These are phyloP conservation scores for Epicampocera succincta DNA, from an alignment of 2,888 invertebrate species.

Conservation along the genomic window DNA sequence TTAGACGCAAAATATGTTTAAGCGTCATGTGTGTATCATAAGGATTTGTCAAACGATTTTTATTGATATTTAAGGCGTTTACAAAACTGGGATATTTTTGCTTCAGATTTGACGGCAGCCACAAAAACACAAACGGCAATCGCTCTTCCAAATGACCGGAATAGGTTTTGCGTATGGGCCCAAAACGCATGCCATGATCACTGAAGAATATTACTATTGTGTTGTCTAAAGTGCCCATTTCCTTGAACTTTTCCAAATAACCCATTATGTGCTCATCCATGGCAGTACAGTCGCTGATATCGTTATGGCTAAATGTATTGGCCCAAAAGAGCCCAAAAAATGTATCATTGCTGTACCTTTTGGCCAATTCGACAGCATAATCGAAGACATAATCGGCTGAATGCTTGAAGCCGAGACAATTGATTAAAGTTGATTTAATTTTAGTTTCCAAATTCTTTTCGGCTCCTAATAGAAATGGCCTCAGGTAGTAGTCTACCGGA, in stretches of 20 bases:
- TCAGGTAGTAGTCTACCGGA: constrained; percentile 91
- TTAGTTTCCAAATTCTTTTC: constrained; percentile 84
- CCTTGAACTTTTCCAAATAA: constrained; percentile 84
- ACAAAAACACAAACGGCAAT: constrained; percentile 88
- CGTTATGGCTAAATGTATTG: constrained; percentile 89
- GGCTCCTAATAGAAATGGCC: constrained; percentile 87
- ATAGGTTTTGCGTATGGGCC: constrained; percentile 86
- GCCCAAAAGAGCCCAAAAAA: constrained; percentile 91
- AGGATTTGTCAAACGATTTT: constrained; percentile 87
- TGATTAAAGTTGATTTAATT: constrained; percentile 83
- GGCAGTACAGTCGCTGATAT: constrained; percentile 85
- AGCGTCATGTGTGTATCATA: constrained; percentile 89
- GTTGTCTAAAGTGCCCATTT: constrained; percentile 85
- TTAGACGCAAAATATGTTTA: constrained; percentile 84
- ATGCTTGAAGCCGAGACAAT: constrained; percentile 85
- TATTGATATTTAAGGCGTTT: constrained; percentile 84
- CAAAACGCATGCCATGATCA: constrained; percentile 91
- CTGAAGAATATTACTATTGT: constrained; percentile 88
- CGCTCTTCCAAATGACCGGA: constrained; percentile 91
- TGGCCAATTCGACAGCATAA: constrained; percentile 86
- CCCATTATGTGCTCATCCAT: constrained; percentile 85
- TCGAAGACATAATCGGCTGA: constrained; percentile 87
- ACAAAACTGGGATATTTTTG: constrained; percentile 83
- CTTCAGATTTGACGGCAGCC: constrained; percentile 85
- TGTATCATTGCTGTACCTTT: constrained; percentile 84